phyloP scores from a whole-genome alignment of 2,113 vertebrate genomes.

The Poeciliopsis occidentalis region DNA sequence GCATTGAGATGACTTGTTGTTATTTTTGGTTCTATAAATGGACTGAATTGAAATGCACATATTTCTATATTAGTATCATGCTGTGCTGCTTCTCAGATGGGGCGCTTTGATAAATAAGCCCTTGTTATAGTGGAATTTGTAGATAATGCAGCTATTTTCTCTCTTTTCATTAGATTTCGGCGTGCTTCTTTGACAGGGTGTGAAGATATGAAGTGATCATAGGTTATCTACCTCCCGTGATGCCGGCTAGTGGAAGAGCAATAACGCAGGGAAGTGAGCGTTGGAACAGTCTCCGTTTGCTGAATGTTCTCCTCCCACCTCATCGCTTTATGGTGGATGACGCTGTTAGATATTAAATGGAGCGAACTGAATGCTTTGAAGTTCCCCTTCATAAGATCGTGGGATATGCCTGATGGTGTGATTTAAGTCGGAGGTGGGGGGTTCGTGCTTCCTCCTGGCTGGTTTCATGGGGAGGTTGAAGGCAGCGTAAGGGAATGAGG shows the following conservation, averaged over 20 bases:
- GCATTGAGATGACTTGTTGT: not conserved
- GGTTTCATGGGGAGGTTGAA: constrained; percentile 36
- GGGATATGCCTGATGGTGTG: constrained; percentile 46
- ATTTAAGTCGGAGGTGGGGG: constrained; percentile 23
- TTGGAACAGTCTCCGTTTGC: constrained; percentile 42
- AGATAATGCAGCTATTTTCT: constrained; percentile 55
- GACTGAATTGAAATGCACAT: not conserved
- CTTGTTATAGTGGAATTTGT: constrained; percentile 24
- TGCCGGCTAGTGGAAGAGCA: constrained; percentile 41
- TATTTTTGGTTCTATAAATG: not conserved
- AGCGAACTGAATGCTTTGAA: constrained; percentile 59
- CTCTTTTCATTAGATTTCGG: constrained; percentile 38
- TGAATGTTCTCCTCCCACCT: constrained; percentile 51
- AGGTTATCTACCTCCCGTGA: constrained; percentile 42
- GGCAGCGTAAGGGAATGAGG: constrained; percentile 32
- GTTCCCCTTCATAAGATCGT: constrained; percentile 45
- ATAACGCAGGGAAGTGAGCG: constrained; percentile 48
- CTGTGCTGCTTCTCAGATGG: constrained; percentile 31
- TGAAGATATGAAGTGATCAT: constrained; percentile 30
- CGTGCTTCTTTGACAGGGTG: constrained; percentile 25
- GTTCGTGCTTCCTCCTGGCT: constrained; percentile 13
- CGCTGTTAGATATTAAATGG: constrained; percentile 61
- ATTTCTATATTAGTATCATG: not conserved
- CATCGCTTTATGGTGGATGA: constrained; percentile 62
- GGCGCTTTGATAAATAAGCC: constrained; percentile 59